These are phyloP conservation scores for Maniola hyperantus DNA, from an alignment of 2,888 invertebrate species.

Conservation along the genomic window DNA sequence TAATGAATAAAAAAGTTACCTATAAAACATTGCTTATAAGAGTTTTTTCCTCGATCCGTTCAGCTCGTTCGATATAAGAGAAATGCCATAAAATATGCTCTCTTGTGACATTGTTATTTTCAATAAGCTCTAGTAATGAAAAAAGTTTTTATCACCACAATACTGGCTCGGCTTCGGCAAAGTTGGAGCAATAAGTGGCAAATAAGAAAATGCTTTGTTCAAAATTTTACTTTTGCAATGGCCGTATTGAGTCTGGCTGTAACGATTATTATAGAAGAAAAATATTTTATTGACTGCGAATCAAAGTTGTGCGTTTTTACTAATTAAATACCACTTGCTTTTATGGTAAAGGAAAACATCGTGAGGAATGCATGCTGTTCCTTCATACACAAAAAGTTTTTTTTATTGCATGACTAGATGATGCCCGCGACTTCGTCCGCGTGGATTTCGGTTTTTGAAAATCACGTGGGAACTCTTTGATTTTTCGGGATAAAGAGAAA, in stretches of 20 bases:
- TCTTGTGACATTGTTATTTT: conserved; percentile 70
- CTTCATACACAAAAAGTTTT: no score
- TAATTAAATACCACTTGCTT: no score
- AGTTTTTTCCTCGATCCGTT: conserved; percentile 27
- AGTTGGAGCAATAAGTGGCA: conserved; percentile 49
- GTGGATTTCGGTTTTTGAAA: no score
- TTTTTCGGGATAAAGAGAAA: no score
- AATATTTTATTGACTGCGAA: background rate
- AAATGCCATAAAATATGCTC: conserved; percentile 41
- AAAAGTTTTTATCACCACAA: conserved; percentile 77
- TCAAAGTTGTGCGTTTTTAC: background rate
- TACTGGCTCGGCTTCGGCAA: conserved; percentile 50
- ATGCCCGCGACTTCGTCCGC: no score
- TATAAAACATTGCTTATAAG: conserved; percentile 20
- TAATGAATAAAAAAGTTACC: no score
- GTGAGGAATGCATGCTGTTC: no score
- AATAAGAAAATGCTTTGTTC: conserved; percentile 47
- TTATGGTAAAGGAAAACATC: no score
- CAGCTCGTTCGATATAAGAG: conserved; percentile 30
- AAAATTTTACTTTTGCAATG: conserved; percentile 47
- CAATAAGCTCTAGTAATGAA: conserved; percentile 78
- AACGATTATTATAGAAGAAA: background rate
- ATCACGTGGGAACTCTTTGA: no score
- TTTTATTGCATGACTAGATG: no score
- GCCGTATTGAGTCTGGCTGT: conserved; percentile 23